Base-by-base conservation (phyloP, 2,113 vertebrate genomes). In the Coracopsis vasa region DNA sequence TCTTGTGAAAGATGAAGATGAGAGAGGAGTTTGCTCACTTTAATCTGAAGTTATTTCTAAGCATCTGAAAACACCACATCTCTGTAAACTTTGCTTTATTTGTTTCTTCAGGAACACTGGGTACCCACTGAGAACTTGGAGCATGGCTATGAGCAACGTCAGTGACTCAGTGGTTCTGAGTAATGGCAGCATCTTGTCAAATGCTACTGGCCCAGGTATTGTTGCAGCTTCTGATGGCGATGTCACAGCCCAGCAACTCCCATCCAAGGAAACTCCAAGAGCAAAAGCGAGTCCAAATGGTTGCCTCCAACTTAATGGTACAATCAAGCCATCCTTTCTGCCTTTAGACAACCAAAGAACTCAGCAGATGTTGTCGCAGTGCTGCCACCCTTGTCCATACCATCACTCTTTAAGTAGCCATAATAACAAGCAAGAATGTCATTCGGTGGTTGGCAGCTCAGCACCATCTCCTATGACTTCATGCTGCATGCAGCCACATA, bases 321-420 rank as follows among this genome's bases (percentile, higher is more conserved):
- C 97, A 45, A 90, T 98, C 79, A 98, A 97, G 87, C 94, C 98
- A 11, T 97, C 98, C 50, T 96, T 98, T 66, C 97, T 98, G 97
- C 97, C 98, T 91, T 71, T 96, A 92, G 98, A 98, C 95, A 97
- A 96, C 97, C 98, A 98, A 95, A 98, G 98, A 97, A 94, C 95
- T 23, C 96, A 97, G 67, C 97, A 94, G 78, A 69, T 97, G 91
- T 42, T 97, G 70, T 41, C 98, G 1, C 98, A 95, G 2, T 98
- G 98, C 97, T 98, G 98, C 95, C 98, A 98, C 47, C 98, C 96
- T 64, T 99, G 99, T 96, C 98, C 98, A 25, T 98, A 98, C 96
- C 99, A 98, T 87, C 98, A 98, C 65, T 94, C 98, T 50, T 75
- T 98, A 89, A 98, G 97, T 92, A 98, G 98, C 97, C 98, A 97